Evolutionary conservation across 1,140 invertebrate species (phyloP).

Genomic region (Caenorhabditis elegans): WBcel235 BX284604.4:9109001-9109500

Average conservation of each 20-base stretch:
- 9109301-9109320: conserved; percentile 40
- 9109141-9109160: background rate
- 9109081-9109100: background rate
- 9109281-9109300: conserved; percentile 16
- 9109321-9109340: conserved; percentile 35
- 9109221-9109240: conserved; percentile 39
- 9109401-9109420: conserved; percentile 16
- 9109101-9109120: background rate
- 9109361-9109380: conserved; percentile 6
- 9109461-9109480: background rate
- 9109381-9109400: conserved; percentile 40
- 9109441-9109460: conserved; percentile 9
- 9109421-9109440: background rate
- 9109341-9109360: conserved; percentile 28
- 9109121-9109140: background rate
- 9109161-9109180: too few species aligned
- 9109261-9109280: conserved; percentile 33
- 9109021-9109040: background rate
- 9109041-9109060: background rate
- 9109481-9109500: background rate
- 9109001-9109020: background rate
- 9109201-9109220: conserved; percentile 39
- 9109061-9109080: background rate
- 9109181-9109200: background rate
- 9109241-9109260: conserved; percentile 39